Percentiles rank a stretch among this genome's conserved stretches.
phyloP scores from a whole-genome alignment of 2,888 invertebrate genomes.

The Pachycephus smyrnensis region DNA sequence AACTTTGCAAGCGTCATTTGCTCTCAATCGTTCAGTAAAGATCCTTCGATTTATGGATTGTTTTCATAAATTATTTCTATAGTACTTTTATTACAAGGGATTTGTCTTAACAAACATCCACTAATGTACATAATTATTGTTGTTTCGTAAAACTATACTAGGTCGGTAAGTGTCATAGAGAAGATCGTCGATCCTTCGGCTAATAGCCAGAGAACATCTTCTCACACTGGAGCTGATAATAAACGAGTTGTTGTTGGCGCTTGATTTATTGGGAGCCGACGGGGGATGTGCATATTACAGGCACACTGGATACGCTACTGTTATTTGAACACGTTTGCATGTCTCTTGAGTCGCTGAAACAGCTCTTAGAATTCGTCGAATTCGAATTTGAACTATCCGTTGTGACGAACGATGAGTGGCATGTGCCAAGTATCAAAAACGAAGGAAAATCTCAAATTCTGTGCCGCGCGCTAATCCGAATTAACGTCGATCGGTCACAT shows the following conservation, averaged over 20 bases:
- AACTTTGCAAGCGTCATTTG: neutral
- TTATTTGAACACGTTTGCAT: neutral
- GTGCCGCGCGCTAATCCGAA: neutral
- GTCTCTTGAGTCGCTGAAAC: neutral
- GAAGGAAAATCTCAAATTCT: neutral
- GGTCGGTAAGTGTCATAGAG: neutral
- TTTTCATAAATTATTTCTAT: slow-evolving; percentile 48
- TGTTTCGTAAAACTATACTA: slow-evolving; percentile 18
- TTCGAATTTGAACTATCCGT: neutral
- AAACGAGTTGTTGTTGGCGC: neutral
- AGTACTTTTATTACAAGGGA: slow-evolving; percentile 58
- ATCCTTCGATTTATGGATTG: slow-evolving; percentile 37
- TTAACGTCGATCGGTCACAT: too few relatives aligned
- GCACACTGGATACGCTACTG: neutral
- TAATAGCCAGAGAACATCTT: too few relatives aligned
- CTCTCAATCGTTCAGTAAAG: neutral
- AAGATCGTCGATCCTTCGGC: too few relatives aligned
- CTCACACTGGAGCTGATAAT: neutral
- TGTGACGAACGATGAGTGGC: neutral
- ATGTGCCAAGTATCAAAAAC: neutral
- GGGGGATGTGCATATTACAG: neutral
- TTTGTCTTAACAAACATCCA: slow-evolving; percentile 49
- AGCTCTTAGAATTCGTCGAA: neutral
- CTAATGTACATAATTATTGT: slow-evolving; percentile 48
- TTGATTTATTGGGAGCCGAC: neutral